Base-by-base conservation (phyloP, 1,140 invertebrate genomes). In the Temnothorax curvispinosus region DNA sequence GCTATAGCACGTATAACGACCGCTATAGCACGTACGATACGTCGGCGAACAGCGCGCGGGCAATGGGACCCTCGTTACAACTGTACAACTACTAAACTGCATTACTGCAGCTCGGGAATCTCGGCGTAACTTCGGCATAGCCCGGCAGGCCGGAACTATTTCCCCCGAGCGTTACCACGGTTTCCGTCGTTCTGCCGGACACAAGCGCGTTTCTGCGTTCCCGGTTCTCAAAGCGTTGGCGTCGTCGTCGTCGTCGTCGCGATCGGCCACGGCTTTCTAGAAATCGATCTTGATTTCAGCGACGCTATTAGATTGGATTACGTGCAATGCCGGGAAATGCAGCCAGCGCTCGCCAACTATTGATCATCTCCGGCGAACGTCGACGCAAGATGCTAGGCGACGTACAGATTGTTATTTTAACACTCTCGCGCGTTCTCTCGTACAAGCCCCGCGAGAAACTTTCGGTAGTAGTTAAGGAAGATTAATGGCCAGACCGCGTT, bases 81-180 rank as follows among this genome's bases (percentile, higher is more conserved):
- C 75, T 81, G 81, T 80, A 85, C 90, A 91, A 91, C 90, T 89
- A 88, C 88, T 65, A 91, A 91, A 91, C 87, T 91, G 88, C 86
- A 86, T 91, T 91, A 91, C 86, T 67, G 64, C 75, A 65, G 86
- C 54, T 56, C 41, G 78, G 89, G 62, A 90, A 90, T 90, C 89
- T 90, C 89, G 65, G 60, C 71, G 88, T 74, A 52, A 87, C 65
- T 89, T 87, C 64, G 50, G 21, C 80, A 80, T 67, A 27, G 62
- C 50, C 50, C 11, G 50, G 74, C 67, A 35, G 58, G 35, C 85
- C 41, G 60, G 50, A 76, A 60, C 60, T 75, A 81, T 64, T 65
- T 90, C 86, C 76, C 89, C 62, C 58, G 86, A 21, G 89, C 81
- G 54, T 90, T 85, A 88, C 62, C 77, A 72, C 75, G n/a, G 50